Conservation (phyloP, 2,888 invertebrate genomes). For the Cyaniris semiargus region DNA sequence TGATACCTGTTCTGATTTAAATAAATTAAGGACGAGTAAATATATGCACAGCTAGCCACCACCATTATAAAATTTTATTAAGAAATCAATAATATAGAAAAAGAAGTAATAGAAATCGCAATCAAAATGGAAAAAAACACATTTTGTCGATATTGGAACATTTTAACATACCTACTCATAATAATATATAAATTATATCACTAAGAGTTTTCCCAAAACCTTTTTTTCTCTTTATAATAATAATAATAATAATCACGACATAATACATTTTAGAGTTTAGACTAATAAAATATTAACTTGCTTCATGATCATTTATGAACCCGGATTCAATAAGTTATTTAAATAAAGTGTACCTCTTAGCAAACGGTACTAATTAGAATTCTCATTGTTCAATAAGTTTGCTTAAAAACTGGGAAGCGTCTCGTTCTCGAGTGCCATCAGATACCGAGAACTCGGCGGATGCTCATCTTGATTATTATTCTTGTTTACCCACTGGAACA, state of each 20-base stretch:
- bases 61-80: not conserved
- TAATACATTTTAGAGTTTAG: not conserved
- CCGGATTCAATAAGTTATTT: not conserved
- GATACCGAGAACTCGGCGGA: slow-evolving; percentile 45
- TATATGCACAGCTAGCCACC: not conserved
- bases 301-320: not conserved
- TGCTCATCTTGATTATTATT: slow-evolving; percentile 54
- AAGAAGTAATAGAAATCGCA: too few relatives aligned
- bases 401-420: slow-evolving; percentile 29
- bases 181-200: too few relatives aligned
- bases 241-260: not conserved
- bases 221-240: too few relatives aligned
- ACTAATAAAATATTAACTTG: not conserved
- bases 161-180: too few relatives aligned
- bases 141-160: too few relatives aligned
- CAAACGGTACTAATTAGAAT: not conserved
- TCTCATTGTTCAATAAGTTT: slow-evolving; percentile 9
- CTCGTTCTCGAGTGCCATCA: slow-evolving; percentile 12
- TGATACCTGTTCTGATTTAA: not conserved
- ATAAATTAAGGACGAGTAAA: not conserved
- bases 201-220: not conserved
- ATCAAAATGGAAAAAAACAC: too few relatives aligned
- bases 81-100: not conserved
- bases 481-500: slow-evolving; percentile 55
- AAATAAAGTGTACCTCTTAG: not conserved